Conservation (phyloP, 2,888 invertebrate genomes). For the Eristalis pertinax region DNA sequence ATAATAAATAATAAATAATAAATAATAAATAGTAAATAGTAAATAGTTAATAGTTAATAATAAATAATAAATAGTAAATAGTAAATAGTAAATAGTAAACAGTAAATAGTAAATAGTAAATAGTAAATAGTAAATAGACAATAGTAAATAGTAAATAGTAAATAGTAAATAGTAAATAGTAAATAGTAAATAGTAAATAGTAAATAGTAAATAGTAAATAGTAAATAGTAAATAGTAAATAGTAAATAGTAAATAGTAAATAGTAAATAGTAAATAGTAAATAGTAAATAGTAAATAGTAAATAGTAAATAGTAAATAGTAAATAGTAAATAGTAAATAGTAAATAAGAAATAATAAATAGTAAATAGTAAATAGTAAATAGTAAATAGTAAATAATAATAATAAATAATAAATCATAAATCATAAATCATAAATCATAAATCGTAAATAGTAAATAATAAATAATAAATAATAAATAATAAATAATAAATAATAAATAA, state of each 20-base stretch:
- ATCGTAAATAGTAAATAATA: slow-evolving; percentile 20
- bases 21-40: slow-evolving; percentile 14
- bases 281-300: background rate
- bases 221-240: background rate
- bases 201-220: slow-evolving; percentile 11
- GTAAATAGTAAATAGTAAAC: slow-evolving; percentile 7
- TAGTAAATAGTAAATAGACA: slow-evolving; percentile 2
- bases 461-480: slow-evolving; percentile 25
- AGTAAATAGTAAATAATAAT: slow-evolving; percentile 10
- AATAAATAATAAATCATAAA: slow-evolving; percentile 7
- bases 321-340: slow-evolving; percentile 11
- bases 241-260: background rate
- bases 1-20: slow-evolving; percentile 22
- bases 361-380: slow-evolving; percentile 12
- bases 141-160: slow-evolving; percentile 4
- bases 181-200: slow-evolving; percentile 5
- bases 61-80: slow-evolving; percentile 9
- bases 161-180: slow-evolving; percentile 5
- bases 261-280: background rate
- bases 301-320: slow-evolving; percentile 8
- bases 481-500: slow-evolving; percentile 26
- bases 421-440: slow-evolving; percentile 21
- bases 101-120: slow-evolving; percentile 8
- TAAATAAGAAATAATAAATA: slow-evolving; percentile 17
- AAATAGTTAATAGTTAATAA: slow-evolving; percentile 3